A percentile compares a stretch with the other conserved stretches of the same genome.
Conservation (phyloP, 2,113 vertebrate species). For the Chauna torquata region DNA sequence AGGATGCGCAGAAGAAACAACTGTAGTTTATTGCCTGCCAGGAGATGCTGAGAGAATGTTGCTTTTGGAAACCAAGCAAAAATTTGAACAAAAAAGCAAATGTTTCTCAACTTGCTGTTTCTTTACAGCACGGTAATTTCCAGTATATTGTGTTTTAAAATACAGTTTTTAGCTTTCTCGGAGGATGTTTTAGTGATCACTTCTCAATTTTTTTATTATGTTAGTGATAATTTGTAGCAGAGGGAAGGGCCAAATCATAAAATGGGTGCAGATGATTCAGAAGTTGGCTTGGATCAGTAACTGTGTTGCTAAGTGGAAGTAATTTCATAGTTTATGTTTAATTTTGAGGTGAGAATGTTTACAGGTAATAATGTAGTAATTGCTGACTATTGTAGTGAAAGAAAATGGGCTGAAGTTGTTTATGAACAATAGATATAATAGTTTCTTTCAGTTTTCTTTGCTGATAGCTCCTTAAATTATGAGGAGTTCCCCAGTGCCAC, state of each 20-base stretch:
- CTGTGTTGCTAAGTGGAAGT: background rate
- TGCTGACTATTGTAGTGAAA: background rate
- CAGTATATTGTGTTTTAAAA: background rate
- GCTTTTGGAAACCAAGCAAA: background rate
- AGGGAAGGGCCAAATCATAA: background rate
- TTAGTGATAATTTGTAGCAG: background rate
- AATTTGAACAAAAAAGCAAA: background rate
- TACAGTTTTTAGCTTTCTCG: background rate
- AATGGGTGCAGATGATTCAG: background rate
- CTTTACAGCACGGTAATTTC: background rate
- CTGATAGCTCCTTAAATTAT: background rate
- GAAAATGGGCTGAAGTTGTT: background rate
- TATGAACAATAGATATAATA: background rate
- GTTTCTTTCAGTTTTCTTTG: background rate
- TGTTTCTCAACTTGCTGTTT: background rate
- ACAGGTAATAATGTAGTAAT: background rate
- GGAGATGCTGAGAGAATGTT: background rate
- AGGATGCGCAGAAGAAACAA: background rate
- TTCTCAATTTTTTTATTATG: background rate
- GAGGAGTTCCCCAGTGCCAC: background rate
- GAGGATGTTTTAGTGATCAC: background rate
- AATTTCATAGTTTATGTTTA: background rate
- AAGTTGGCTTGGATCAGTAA: background rate
- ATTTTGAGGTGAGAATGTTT: background rate
- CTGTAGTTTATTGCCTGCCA: background rate